Base-by-base conservation (phyloP, 23 tunicate species). In the Styela clava region DNA sequence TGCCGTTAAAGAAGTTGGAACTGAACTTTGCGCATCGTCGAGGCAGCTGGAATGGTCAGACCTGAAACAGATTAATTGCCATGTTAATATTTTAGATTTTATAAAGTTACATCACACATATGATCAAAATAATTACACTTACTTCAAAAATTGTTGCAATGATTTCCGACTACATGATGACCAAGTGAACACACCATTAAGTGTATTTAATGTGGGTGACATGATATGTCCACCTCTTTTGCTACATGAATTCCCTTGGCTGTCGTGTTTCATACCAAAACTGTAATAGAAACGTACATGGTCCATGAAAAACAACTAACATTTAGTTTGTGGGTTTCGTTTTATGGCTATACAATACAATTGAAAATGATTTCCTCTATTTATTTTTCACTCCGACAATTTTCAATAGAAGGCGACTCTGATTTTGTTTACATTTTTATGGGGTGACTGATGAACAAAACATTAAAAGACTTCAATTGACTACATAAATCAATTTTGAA, bases 191-290 rank as follows among this genome's bases (percentile, higher is more conserved):
- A 93, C 89, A 3, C 99, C 99, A 52, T 87, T 87, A 27, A 76
- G 87, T 2, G 94, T 91, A 70, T 91, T 87, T 37, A 96, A 83
- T 24, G 92, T 91, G 21, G 99, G 97, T 23, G 99, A 93, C 99
- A 96, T 96, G 70, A 96, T 87, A 70, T 91, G 87, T 29, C 99
- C 99, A 19, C 85, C 93, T 31, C 88, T 52, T 83, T 69, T 83
- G 89, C 83, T 89, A 79, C 99, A 96, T 27, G 44, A 35, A 83
- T 91, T 96, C 1, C 97, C 86, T 73, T 91, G 88, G 1, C 99
- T 94, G 76, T 96, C 99, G 74, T 96, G 99, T 56, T 78, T 87
- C 92, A 96, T 96, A 3, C 99, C 99, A 65, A 96, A 85, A 61
- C 98, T 93, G 73, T 1, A 74, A 76, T 24, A 44, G 24, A 30